Evolutionary conservation across 2,797 vertebrate species (phyloP).

Genomic region (Neosilurus hyrtlii): DNA sequence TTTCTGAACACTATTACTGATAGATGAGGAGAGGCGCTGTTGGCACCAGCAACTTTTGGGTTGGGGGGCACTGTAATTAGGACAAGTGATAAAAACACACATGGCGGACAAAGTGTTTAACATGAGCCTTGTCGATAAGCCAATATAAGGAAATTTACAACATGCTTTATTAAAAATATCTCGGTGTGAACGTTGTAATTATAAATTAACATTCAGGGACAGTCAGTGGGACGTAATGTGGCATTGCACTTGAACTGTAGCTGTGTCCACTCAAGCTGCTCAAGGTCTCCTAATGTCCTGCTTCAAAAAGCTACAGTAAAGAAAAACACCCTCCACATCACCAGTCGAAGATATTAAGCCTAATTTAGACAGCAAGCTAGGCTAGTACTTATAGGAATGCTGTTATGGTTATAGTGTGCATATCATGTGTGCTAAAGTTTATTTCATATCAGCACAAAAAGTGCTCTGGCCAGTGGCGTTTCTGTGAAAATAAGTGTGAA

Average conservation of each 20-base stretch:
- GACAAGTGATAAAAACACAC: neutral
- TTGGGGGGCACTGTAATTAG: neutral
- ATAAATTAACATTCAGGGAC: neutral
- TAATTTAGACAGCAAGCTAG: neutral
- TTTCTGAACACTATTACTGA: neutral
- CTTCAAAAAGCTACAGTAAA: neutral
- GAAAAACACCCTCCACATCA: neutral
- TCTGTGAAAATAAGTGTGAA: neutral
- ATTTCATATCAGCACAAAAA: neutral
- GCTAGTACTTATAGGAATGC: neutral
- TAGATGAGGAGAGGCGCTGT: neutral
- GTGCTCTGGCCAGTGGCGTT: neutral
- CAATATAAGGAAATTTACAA: neutral
- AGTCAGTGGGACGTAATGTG: neutral
- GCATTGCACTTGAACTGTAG: neutral
- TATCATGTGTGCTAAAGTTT: neutral
- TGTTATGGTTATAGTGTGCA: neutral
- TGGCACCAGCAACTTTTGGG: neutral
- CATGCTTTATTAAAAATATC: neutral
- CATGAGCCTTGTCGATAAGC: neutral
- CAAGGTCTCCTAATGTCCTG: neutral
- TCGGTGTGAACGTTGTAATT: neutral
- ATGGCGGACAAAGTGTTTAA: neutral
- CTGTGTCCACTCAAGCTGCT: neutral
- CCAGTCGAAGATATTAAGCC: neutral